phyloP scores from a whole-genome alignment of 2,113 vertebrate species.

The Spilogale gracilis region DNA sequence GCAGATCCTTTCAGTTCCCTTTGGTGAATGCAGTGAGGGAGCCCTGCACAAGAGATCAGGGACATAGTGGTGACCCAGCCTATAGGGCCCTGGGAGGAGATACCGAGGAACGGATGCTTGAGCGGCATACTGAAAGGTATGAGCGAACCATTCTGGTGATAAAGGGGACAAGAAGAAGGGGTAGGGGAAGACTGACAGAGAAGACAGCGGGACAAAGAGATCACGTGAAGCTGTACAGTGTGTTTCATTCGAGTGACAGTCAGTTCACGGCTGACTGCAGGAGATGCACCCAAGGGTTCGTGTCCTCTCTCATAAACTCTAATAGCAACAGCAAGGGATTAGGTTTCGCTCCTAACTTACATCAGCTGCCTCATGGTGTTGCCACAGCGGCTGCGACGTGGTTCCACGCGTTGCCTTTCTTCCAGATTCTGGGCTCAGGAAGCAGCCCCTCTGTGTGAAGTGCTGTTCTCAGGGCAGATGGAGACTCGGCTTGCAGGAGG shows the following conservation, averaged over 20 bases:
- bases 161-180: not conserved
- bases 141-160: too few relatives aligned
- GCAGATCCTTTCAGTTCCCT: too few relatives aligned
- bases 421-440: not conserved
- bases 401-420: not conserved
- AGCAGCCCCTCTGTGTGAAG: not conserved
- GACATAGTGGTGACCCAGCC: rapidly evolving
- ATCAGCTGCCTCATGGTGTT: not conserved
- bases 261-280: too few relatives aligned
- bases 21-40: not conserved
- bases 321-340: not conserved
- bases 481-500: not conserved
- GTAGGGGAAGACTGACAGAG: not conserved
- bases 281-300: not conserved
- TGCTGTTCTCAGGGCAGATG: not conserved
- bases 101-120: not conserved
- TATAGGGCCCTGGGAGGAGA: not conserved
- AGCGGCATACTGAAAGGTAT: not conserved
- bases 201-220: not conserved
- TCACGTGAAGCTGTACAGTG: not conserved
- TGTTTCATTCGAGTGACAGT: not conserved
- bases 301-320: not conserved
- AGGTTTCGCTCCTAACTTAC: not conserved
- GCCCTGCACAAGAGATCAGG: too few relatives aligned
- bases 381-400: rapidly evolving